A percentile compares a stretch with the other conserved stretches of the same genome.
Conservation (phyloP, 2,113 vertebrate genomes). For the Gasterosteus nipponicus region DNA sequence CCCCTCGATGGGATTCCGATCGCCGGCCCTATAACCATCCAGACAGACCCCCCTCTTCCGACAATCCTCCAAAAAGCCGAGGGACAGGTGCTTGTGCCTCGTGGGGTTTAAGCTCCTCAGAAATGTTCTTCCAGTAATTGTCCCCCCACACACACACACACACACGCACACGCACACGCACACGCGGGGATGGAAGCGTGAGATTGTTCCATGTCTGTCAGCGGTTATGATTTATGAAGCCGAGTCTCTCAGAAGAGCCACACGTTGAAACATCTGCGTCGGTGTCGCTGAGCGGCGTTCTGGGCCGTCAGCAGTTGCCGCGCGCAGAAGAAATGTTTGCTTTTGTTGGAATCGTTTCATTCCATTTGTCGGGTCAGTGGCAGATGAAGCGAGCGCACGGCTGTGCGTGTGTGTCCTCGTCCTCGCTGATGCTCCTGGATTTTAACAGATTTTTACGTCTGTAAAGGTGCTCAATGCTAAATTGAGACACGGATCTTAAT, state of each 20-base stretch:
- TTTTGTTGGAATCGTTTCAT: slow-evolving; percentile 31
- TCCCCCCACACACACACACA: neutral
- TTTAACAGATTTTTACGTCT: neutral
- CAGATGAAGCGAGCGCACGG: neutral
- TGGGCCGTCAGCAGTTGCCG: slow-evolving; percentile 34
- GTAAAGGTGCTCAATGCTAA: neutral
- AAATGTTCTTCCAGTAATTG: slow-evolving; percentile 39
- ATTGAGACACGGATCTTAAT: neutral
- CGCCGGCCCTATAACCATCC: slow-evolving; percentile 7
- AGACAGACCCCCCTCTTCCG: slow-evolving; percentile 21
- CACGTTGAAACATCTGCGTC: slow-evolving; percentile 59
- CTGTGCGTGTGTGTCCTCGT: neutral
- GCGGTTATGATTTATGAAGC: slow-evolving; percentile 57
- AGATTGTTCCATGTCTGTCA: slow-evolving; percentile 42
- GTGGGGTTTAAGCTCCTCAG: slow-evolving; percentile 39
- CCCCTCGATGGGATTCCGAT: neutral
- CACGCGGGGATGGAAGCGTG: slow-evolving; percentile 17
- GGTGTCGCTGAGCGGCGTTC: slow-evolving; percentile 16
- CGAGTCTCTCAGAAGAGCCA: slow-evolving; percentile 37
- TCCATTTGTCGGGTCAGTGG: slow-evolving; percentile 9
- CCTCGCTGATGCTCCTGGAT: neutral
- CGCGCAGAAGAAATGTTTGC: neutral
- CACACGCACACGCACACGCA: slow-evolving; percentile 19
- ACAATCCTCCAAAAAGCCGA: slow-evolving; percentile 55
- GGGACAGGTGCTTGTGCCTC: slow-evolving; percentile 60